Percentiles rank a stretch among this genome's conserved stretches.
These are phyloP conservation scores for Macropus fuliginosus DNA, from an alignment of 2,797 vertebrate species.

Conservation along the genomic window DNA sequence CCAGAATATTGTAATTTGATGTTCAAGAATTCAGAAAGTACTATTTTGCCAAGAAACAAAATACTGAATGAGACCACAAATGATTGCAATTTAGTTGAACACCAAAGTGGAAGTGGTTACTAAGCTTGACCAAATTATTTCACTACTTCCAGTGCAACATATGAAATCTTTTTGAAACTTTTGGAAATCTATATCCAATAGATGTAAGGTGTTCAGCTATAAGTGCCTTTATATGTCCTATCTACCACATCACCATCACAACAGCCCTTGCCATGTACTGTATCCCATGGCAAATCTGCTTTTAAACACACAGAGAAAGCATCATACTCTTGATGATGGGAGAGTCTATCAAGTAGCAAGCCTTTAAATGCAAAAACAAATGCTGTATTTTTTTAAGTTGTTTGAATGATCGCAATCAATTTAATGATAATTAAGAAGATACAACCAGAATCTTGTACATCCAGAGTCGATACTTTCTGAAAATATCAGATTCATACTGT, in stretches of 20 bases:
- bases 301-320: constrained; percentile 45
- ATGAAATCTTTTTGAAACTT: constrained; percentile 57
- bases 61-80: not conserved
- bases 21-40: constrained; percentile 25
- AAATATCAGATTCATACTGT: constrained; percentile 47
- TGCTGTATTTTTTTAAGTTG: constrained; percentile 61
- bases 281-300: not conserved
- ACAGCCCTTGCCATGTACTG: constrained; percentile 11
- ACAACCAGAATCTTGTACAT: constrained; percentile 55
- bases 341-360: constrained; percentile 49
- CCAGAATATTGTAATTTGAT: constrained; percentile 14
- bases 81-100: not conserved
- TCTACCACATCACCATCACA: constrained; percentile 48
- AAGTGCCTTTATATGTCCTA: constrained; percentile 24
- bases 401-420: constrained; percentile 62
- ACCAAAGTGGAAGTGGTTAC: not conserved
- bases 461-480: constrained; percentile 16
- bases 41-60: constrained; percentile 22
- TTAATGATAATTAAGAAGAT: constrained; percentile 55
- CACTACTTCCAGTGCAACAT: not conserved
- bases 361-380: constrained; percentile 54
- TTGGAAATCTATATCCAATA: constrained; percentile 43
- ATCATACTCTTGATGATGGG: constrained; percentile 1
- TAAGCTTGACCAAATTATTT: not conserved
- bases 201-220: not conserved